A percentile compares a stretch with the other conserved stretches of the same genome.
Evolutionary conservation across 1,140 invertebrate genomes (phyloP).

Genomic region (Euura lappo): DNA sequence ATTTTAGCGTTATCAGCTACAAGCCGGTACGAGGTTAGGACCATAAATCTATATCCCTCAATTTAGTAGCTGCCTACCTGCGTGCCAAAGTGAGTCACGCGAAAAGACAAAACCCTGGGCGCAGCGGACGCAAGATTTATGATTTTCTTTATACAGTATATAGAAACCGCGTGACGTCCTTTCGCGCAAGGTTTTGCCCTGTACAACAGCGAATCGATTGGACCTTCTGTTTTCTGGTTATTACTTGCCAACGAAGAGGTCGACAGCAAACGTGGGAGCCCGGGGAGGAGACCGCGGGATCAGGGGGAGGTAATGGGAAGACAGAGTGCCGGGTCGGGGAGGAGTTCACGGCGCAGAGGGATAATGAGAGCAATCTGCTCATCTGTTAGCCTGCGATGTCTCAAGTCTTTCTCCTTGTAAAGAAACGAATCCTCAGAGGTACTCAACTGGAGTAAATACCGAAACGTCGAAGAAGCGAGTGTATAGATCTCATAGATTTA

Average conservation of each 20-base stretch:
- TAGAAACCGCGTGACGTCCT: no score
- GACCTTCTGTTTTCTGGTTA: slow-evolving; percentile 42
- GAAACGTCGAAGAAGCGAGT: no score
- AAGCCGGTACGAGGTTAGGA: no score
- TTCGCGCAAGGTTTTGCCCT: background rate
- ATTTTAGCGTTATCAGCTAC: no score
- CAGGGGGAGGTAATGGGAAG: slow-evolving; percentile 29
- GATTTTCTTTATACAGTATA: no score
- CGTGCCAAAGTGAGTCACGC: no score
- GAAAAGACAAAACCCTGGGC: no score
- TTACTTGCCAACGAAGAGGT: slow-evolving; percentile 28
- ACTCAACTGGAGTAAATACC: slow-evolving; percentile 19
- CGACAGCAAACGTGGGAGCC: slow-evolving; percentile 12
- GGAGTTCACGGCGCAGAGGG: slow-evolving; percentile 40
- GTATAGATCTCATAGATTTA: no score
- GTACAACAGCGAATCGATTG: slow-evolving; percentile 16
- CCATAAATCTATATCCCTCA: no score
- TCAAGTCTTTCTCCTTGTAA: slow-evolving; percentile 32
- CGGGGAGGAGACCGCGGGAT: slow-evolving; percentile 20
- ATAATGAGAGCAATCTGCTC: slow-evolving; percentile 53
- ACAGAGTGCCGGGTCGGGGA: slow-evolving; percentile 38
- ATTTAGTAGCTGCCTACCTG: no score
- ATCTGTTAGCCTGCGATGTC: slow-evolving; percentile 42
- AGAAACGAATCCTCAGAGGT: slow-evolving; percentile 24
- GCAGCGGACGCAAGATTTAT: no score